These are phyloP conservation scores for Tenebrio molitor DNA, from an alignment of 1,140 invertebrate species.

Conservation along the genomic window DNA sequence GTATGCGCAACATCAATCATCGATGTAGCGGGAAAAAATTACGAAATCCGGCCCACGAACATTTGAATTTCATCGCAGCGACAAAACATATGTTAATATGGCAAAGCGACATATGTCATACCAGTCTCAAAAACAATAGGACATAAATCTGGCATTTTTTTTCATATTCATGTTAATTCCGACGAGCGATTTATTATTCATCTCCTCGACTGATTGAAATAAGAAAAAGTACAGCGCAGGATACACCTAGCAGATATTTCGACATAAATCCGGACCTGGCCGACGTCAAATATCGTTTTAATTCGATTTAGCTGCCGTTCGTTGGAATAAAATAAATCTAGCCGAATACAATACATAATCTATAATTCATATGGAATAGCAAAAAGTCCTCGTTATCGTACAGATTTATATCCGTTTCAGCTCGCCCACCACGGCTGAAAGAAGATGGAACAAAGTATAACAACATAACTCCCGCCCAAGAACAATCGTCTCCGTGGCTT, in stretches of 20 bases:
- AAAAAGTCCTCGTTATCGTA: conserved; percentile 41
- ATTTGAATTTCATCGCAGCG: conserved; percentile 41
- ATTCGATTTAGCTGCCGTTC: conserved; percentile 59
- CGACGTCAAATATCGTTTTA: conserved; percentile 56
- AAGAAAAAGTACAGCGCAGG: conserved; percentile 1
- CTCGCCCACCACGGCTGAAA: conserved; percentile 31
- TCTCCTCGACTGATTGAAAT: conserved; percentile 26
- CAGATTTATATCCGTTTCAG: conserved; percentile 42
- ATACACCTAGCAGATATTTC: conserved; percentile 16
- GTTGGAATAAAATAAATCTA: conserved; percentile 60
- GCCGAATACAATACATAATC: conserved; percentile 62
- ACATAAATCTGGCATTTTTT: conserved; percentile 30
- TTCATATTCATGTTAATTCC: conserved; percentile 39
- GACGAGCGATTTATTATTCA: conserved; percentile 26
- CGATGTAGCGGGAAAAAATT: conserved; percentile 33
- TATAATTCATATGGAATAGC: conserved; percentile 61
- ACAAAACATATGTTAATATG: conserved; percentile 46
- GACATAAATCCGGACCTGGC: conserved; percentile 54
- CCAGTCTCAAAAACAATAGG: conserved; percentile 38
- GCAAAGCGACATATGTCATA: conserved; percentile 39
- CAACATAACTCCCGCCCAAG: conserved; percentile 61
- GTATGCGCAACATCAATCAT: conserved; percentile 31
- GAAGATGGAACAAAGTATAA: conserved; percentile 38
- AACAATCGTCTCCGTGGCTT: conserved; percentile 50
- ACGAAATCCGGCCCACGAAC: conserved; percentile 38